These are phyloP conservation scores for Neoitamus cyanurus DNA, from an alignment of 2,888 invertebrate species.

Conservation along the genomic window DNA sequence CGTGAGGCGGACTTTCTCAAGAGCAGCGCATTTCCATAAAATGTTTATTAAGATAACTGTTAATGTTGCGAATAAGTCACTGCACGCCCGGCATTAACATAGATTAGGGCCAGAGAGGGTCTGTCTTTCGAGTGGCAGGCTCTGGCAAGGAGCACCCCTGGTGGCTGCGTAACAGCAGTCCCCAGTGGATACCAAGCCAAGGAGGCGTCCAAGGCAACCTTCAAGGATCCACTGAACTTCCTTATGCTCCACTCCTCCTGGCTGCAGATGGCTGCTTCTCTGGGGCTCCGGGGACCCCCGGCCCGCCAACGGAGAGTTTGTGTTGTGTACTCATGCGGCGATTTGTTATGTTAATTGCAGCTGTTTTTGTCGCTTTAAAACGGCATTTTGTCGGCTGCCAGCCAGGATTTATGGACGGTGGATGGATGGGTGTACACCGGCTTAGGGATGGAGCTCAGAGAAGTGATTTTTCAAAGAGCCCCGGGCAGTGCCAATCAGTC, in stretches of 20 bases:
- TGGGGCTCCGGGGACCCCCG: not conserved
- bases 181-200: not conserved
- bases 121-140: not conserved
- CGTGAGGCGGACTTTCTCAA: not conserved
- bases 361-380: slow-evolving; percentile 49
- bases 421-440: not conserved
- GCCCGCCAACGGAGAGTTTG: not conserved
- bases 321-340: slow-evolving; percentile 46
- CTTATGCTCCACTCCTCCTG: slow-evolving; percentile 37
- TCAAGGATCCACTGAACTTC: slow-evolving; percentile 41
- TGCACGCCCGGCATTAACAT: slow-evolving; percentile 49
- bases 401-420: slow-evolving; percentile 30
- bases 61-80: slow-evolving; percentile 55
- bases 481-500: not conserved
- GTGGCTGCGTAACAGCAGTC: slow-evolving; percentile 14
- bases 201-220: slow-evolving; percentile 17
- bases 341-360: slow-evolving; percentile 52
- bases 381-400: slow-evolving; percentile 38
- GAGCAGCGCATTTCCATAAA: slow-evolving; percentile 57
- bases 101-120: slow-evolving; percentile 50
- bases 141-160: not conserved
- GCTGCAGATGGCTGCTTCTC: slow-evolving; percentile 32
- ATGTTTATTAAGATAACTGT: slow-evolving; percentile 61
- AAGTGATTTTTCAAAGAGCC: not conserved
- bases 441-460: not conserved